These are phyloP conservation scores for Metopolophium dirhodum DNA, from an alignment of 1,140 invertebrate genomes.

Conservation along the genomic window DNA sequence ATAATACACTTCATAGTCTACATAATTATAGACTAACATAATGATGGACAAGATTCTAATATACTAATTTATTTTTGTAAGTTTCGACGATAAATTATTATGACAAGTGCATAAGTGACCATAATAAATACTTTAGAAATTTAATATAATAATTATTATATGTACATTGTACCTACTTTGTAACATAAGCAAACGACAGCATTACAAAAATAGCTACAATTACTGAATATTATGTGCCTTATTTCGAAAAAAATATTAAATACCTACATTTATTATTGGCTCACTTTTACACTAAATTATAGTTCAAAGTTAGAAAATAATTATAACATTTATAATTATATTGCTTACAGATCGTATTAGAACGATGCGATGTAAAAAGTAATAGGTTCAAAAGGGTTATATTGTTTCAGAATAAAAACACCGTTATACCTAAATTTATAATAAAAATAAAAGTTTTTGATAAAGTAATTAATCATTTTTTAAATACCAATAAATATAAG, in stretches of 20 bases:
- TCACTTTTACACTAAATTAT: background rate
- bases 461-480: background rate
- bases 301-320: background rate
- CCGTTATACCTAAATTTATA: background rate
- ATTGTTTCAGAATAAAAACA: background rate
- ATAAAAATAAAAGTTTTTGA: background rate
- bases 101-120: background rate
- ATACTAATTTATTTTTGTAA: background rate
- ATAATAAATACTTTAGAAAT: too few species aligned
- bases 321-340: background rate
- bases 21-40: background rate
- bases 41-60: background rate
- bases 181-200: background rate
- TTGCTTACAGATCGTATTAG: background rate
- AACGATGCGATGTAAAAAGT: background rate
- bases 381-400: slow-evolving; percentile 1
- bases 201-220: background rate
- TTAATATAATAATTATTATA: too few species aligned
- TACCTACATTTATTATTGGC: background rate
- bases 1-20: background rate
- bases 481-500: background rate
- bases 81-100: too few species aligned
- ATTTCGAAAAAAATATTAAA: background rate
- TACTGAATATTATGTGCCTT: background rate
- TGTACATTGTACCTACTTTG: background rate